Conservation (phyloP, 2,113 vertebrate genomes). For the Hyla sarda region DNA sequence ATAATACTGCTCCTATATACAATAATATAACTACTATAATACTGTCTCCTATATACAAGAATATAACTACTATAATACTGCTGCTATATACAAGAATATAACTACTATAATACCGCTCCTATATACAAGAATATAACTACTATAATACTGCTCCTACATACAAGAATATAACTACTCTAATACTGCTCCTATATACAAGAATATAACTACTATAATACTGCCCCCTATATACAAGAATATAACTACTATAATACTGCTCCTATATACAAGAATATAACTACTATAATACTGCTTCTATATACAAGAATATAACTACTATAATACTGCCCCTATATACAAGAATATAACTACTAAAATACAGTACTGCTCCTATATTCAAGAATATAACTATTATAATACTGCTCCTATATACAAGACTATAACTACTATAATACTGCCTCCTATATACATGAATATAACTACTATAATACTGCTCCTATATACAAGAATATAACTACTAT, state of each 20-base stretch:
- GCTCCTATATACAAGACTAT: not conserved
- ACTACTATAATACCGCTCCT: not conserved
- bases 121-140: constrained; percentile 6
- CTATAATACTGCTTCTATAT: no score
- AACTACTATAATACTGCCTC: not conserved
- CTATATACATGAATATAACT: not conserved
- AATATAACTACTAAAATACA: not conserved
- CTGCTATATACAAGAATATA: not conserved
- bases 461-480: not conserved
- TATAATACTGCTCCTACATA: not conserved
- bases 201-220: constrained; percentile 15
- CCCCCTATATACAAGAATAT: not conserved
- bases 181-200: constrained; percentile 1
- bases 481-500: not conserved
- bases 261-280: not conserved
- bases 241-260: not conserved
- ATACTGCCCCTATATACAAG: not conserved
- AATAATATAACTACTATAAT: not conserved
- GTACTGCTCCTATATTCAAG: not conserved
- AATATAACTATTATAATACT: not conserved
- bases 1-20: not conserved
- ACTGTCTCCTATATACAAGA: not conserved
- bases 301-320: not conserved
- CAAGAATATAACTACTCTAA: not conserved
- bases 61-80: constrained; percentile 15